These are phyloP conservation scores for Patella ulyssiponensis DNA, from an alignment of 2,888 invertebrate genomes.

Conservation along the genomic window DNA sequence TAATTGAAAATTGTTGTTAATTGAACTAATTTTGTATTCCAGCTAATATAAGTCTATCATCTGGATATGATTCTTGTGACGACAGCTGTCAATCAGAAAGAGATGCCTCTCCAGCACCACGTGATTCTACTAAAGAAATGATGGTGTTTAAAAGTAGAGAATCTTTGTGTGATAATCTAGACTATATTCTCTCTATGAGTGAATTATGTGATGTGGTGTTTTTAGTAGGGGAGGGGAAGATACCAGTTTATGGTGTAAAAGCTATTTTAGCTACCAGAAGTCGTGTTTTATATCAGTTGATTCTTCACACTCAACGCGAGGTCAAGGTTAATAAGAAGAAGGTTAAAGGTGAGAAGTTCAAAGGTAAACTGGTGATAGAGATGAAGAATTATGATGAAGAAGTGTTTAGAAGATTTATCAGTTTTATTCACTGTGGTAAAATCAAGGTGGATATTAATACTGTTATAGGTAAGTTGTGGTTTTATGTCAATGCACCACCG, in stretches of 20 bases:
- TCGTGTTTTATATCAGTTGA: background rate
- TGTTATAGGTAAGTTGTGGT: conserved; percentile 1
- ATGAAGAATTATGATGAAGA: conserved; percentile 4
- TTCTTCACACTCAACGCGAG: background rate
- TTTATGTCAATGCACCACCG: no score
- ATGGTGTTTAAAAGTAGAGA: no score
- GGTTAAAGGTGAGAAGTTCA: background rate
- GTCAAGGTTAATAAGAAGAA: conserved; percentile 2
- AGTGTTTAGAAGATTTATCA: conserved; percentile 6
- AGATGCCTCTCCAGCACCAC: background rate
- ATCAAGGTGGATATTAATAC: background rate
- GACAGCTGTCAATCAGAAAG: background rate
- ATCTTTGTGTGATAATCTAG: no score
- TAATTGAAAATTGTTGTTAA: background rate
- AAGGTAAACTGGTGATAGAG: conserved; percentile 7
- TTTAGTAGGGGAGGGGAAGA: background rate
- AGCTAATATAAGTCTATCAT: background rate
- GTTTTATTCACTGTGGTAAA: conserved; percentile 12
- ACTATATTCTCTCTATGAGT: no score
- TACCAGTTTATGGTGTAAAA: conserved; percentile 5
- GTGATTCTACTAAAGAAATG: no score
- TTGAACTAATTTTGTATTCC: background rate
- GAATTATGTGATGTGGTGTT: background rate
- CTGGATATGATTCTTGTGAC: conserved; percentile 8
- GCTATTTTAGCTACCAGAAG: background rate